Evolutionary conservation across 1,140 invertebrate species (phyloP), one percentile per base, ranked within the genome.

Genomic region (Pseudomyrmex flavicornis): DNA sequence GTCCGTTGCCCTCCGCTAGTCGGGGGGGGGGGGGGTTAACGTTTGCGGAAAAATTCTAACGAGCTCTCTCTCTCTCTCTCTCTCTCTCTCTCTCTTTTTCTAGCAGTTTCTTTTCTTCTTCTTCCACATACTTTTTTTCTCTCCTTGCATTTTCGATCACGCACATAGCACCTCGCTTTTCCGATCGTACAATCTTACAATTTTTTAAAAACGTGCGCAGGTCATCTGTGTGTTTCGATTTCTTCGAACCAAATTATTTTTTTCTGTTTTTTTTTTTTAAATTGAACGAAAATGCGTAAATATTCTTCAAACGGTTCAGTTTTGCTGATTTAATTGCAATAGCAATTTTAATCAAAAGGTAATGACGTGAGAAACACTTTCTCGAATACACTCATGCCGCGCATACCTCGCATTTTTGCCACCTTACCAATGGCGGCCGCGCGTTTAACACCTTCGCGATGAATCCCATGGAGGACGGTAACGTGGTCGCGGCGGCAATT

Each of bases 31-130:
- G 35, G 74, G 91, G 91, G 93, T 94, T 94, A 94, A 90, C 93
- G 91, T 93, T 87, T 90, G 90, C 90, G 93, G 93, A 94, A 94
- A 94, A 94, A 94, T 94, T 92, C 93, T 94, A 94, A 94, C 92
- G 93, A 94, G 93, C 92, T 92, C 90, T 88, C 61, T 9, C 15
- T 2, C 22, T 48, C 58, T 22, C 15, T 2, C 22, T 48, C 58
- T 22, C 62, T 61, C 61, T 56, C 52, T 65, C 54, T 76, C 26
- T 52, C 48, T 8, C 50, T 20, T 44, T n/a, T 10, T 48, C 75
- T 56, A 54, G 1, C n/a, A 13, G 10, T 84, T 58, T 65, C 20
- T 7, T 35, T 26, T 26, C 22, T 73, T 17, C 4, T 15, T 2
- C 44, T 54, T 61, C 50, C 59, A 87, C 26, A 35, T 35, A 35